Percentiles rank a stretch among this genome's conserved stretches.
Evolutionary conservation across 2,113 vertebrate species (phyloP).

Genomic region (Recurvirostra avosetta): DNA sequence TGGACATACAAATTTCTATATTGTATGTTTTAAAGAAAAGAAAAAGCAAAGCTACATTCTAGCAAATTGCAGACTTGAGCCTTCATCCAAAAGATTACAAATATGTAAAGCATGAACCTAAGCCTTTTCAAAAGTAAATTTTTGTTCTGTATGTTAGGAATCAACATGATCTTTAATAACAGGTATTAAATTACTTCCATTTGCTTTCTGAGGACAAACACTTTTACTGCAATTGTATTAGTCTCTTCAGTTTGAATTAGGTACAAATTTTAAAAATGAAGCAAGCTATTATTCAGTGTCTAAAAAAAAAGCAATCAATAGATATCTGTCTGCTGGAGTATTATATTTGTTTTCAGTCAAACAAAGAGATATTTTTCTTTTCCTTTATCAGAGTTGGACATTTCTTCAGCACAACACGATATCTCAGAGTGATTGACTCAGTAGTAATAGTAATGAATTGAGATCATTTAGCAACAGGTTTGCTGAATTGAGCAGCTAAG

Average conservation of each 20-base stretch:
- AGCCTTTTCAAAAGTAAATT: background rate
- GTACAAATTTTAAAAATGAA: background rate
- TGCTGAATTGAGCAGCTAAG: background rate
- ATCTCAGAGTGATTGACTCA: background rate
- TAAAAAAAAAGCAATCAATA: background rate
- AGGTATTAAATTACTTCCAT: background rate
- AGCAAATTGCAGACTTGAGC: background rate
- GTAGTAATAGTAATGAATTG: background rate
- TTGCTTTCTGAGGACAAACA: background rate
- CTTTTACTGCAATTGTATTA: background rate
- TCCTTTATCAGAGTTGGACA: fast-evolving
- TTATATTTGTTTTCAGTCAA: background rate
- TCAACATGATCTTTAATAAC: background rate
- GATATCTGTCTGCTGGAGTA: background rate
- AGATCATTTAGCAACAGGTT: background rate
- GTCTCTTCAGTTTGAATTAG: background rate
- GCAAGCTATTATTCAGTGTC: background rate
- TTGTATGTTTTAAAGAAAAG: background rate
- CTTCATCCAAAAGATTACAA: background rate
- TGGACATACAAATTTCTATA: fast-evolving
- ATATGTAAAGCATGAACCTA: background rate
- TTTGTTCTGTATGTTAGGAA: background rate
- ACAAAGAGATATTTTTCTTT: background rate
- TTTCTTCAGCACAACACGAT: background rate
- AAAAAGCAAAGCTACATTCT: background rate